These are phyloP conservation scores for Labeo rohita DNA, from an alignment of 2,113 vertebrate genomes.

Conservation along the genomic window DNA sequence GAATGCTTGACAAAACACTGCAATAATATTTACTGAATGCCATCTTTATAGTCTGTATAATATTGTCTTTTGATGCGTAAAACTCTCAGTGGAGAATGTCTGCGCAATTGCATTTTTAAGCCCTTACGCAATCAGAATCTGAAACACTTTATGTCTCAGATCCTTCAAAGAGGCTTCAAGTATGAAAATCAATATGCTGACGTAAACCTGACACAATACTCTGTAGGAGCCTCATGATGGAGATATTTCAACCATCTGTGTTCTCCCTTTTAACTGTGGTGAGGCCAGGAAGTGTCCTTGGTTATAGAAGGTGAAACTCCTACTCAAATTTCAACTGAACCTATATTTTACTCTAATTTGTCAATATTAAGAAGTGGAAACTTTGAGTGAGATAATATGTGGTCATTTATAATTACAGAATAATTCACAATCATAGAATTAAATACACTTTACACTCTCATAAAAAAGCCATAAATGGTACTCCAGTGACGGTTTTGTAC, in stretches of 20 bases:
- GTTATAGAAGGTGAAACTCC: neutral
- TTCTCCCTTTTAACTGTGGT: neutral
- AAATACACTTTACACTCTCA: too few relatives aligned
- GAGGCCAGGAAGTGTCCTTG: neutral
- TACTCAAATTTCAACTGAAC: neutral
- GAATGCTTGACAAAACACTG: neutral
- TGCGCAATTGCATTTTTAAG: slow-evolving; percentile 4
- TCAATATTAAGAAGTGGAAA: neutral
- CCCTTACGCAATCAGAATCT: neutral
- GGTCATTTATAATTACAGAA: neutral
- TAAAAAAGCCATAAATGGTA: too few relatives aligned
- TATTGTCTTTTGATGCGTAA: neutral
- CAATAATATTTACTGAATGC: neutral
- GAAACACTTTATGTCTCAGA: slow-evolving; percentile 23
- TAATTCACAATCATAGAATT: too few relatives aligned
- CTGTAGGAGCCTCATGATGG: neutral
- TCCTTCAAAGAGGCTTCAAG: slow-evolving; percentile 25
- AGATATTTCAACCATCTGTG: neutral
- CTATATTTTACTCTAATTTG: neutral
- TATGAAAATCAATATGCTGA: slow-evolving; percentile 24
- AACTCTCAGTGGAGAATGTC: neutral
- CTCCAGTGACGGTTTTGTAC: too few relatives aligned
- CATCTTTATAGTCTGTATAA: neutral
- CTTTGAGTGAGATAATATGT: neutral
- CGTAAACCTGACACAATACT: slow-evolving; percentile 15